These are phyloP conservation scores for Spilogale gracilis DNA, from an alignment of 2,113 vertebrate species.

Conservation along the genomic window DNA sequence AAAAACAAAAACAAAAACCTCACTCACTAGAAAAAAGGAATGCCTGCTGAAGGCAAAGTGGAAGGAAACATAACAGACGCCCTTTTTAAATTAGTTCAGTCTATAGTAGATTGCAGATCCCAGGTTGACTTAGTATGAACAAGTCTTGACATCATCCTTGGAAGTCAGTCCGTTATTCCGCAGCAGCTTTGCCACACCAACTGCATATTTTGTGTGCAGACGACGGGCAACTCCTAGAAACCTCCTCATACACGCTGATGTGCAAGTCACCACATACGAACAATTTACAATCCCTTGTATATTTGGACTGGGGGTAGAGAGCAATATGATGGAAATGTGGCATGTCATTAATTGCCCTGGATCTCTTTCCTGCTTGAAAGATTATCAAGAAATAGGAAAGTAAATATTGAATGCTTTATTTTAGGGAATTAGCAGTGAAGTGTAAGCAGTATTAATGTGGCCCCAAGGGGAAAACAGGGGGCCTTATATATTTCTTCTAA, in stretches of 20 bases:
- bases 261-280: neutral
- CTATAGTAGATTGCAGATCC: constrained; percentile 38
- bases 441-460: neutral
- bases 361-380: neutral
- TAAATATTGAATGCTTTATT: neutral
- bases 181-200: constrained; percentile 23
- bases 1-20: constrained; percentile 50
- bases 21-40: neutral
- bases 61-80: constrained; percentile 44
- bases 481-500: neutral
- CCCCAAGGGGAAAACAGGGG: neutral
- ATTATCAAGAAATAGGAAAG: neutral
- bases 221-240: neutral
- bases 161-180: constrained; percentile 19
- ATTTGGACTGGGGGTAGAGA: neutral
- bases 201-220: constrained; percentile 32
- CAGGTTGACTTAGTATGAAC: constrained; percentile 59
- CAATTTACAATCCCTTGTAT: neutral
- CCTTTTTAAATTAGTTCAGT: constrained; percentile 60
- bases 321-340: neutral
- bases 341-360: neutral
- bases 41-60: neutral
- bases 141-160: constrained; percentile 64
- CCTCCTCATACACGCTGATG: neutral
- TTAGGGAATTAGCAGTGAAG: neutral